Evolutionary conservation across 2,113 vertebrate species (phyloP), one percentile per base, ranked within the genome.

Genomic region (Hypomesus transpacificus): DNA sequence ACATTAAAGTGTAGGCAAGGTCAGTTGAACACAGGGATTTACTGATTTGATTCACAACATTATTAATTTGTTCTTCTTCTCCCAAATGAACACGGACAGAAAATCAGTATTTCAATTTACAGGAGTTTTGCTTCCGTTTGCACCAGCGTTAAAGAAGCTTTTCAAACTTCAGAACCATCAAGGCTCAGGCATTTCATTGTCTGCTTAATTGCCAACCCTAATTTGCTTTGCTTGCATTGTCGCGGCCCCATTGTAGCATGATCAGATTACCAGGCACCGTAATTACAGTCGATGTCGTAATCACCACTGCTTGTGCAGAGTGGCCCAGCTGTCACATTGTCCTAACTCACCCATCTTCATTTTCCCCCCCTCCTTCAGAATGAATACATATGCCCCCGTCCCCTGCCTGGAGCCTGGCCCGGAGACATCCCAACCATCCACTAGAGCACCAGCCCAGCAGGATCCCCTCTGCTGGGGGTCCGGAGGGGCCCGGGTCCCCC

Each of bases 361-460:
- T 17, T 63, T 75, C 39, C 39, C 39, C 9, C 39, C 21, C 18
- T 28, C 24, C 61, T 56, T 67, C 88, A 93, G 92, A 92, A 87
- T 72, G 91, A 92, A 71, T 93, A 92, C 53, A 89, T 87, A 3
- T 93, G 90, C 81, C 90, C 91, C 68, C 90, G 92, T 64, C 91
- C 92, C 1, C 80, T 93, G 73, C 91, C 92, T 21, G 90, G 90
- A 76, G 84, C 90, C 70, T 93, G 92, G 92, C 88, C 91, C 24
- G 89, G 89, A 76, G 90, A 92, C 21, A 20, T 92, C 69, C 83
- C 88, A 51, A 88, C 88, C 64, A 91, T 92, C 80, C 91, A 85
- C 83, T 92, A 88, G 58, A 52, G 79, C 61, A 82, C 71, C 39
- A 9, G 1, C 8, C 9, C 39, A 46, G 9, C 7, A 9, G 9